Evolutionary conservation across 2,113 vertebrate genomes (phyloP).

Genomic region (Elgaria multicarinata): DNA sequence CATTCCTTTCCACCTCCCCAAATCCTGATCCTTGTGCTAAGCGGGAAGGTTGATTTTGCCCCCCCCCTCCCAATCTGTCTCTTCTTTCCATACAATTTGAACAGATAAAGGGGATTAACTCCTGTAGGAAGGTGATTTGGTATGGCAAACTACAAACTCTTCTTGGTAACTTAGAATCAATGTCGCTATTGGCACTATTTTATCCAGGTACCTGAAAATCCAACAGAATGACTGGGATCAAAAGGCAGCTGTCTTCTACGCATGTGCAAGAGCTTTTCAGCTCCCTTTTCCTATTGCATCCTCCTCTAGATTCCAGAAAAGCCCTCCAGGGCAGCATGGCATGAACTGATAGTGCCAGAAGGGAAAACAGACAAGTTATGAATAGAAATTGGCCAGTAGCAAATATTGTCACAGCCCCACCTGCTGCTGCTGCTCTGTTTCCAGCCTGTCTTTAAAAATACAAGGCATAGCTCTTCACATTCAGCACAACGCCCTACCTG

Average conservation of each 20-base stretch:
- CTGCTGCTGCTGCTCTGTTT: background rate
- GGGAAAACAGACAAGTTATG: background rate
- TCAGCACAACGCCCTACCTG: background rate
- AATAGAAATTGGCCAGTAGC: background rate
- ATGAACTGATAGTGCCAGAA: background rate
- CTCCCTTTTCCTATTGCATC: background rate
- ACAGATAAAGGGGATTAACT: constrained; percentile 58
- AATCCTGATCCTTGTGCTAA: constrained; percentile 40
- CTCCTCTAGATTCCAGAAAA: background rate
- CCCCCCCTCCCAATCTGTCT: constrained; percentile 14
- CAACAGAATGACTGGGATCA: background rate
- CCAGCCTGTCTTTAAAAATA: background rate
- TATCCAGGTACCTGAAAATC: constrained; percentile 2
- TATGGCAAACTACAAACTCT: constrained; percentile 64
- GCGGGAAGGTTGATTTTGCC: constrained; percentile 67
- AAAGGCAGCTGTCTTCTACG: background rate
- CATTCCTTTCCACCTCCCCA: constrained; percentile 21
- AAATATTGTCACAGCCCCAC: background rate
- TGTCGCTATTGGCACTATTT: constrained; percentile 41
- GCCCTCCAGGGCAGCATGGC: background rate
- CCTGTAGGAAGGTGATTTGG: constrained; percentile 61
- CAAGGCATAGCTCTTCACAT: background rate
- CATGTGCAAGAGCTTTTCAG: background rate
- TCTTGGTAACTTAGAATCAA: constrained; percentile 50
- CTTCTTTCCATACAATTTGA: constrained; percentile 62